These are phyloP conservation scores for Micromys minutus DNA, from an alignment of 2,113 vertebrate species.

Conservation along the genomic window DNA sequence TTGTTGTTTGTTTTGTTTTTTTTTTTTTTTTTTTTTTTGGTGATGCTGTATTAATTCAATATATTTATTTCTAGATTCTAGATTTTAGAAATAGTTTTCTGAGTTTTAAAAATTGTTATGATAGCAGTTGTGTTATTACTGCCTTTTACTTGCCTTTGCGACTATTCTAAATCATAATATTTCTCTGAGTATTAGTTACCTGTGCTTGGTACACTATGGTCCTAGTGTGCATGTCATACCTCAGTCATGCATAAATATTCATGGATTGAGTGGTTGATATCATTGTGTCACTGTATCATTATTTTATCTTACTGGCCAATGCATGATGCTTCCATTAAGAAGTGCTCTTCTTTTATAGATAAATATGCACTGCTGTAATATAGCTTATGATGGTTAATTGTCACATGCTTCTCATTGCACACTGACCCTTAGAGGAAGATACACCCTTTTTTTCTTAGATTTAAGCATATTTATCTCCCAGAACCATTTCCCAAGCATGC, in stretches of 20 bases:
- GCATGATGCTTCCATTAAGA: neutral
- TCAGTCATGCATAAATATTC: constrained; percentile 4
- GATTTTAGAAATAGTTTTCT: neutral
- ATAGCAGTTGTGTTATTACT: neutral
- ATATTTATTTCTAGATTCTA: neutral
- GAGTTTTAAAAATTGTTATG: neutral
- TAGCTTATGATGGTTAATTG: neutral
- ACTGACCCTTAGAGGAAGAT: neutral
- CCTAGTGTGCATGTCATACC: neutral
- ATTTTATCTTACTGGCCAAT: neutral
- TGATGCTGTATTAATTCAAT: neutral
- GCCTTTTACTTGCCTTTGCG: neutral
- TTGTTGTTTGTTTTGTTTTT: too few relatives aligned
- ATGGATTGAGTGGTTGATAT: neutral
- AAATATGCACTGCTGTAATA: neutral
- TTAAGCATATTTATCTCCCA: neutral
- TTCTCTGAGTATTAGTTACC: neutral
- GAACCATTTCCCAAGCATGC: neutral
- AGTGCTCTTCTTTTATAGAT: neutral
- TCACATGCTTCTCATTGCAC: neutral
- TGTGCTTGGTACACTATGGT: neutral
- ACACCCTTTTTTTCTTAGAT: neutral
- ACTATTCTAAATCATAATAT: neutral
- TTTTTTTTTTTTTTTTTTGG: too few relatives aligned
- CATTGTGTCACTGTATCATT: neutral